phyloP scores from a whole-genome alignment of 2,888 invertebrate species.

The Plutella xylostella region DNA sequence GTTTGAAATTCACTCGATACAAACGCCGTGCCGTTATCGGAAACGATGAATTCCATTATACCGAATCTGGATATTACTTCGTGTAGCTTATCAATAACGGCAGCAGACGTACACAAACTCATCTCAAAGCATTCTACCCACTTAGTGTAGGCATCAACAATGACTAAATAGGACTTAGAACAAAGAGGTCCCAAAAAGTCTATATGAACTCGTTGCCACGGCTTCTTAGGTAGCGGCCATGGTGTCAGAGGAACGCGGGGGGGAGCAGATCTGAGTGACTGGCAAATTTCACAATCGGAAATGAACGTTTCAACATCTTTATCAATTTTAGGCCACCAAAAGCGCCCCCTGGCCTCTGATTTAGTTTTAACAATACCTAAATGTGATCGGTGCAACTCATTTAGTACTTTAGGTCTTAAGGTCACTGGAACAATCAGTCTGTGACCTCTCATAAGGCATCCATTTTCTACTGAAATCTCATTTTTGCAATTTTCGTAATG shows the following conservation, averaged over 20 bases:
- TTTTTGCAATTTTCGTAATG: too few species aligned
- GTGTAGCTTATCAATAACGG: not conserved
- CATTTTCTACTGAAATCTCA: not conserved
- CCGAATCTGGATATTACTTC: not conserved
- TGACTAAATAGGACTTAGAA: too few species aligned
- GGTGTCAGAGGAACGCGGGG: too few species aligned
- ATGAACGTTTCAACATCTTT: too few species aligned
- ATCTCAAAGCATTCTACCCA: not conserved
- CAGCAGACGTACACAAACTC: not conserved
- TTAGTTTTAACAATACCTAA: constrained; percentile 11
- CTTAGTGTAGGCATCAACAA: too few species aligned
- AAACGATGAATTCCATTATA: not conserved
- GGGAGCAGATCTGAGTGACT: too few species aligned
- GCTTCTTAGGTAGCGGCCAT: too few species aligned
- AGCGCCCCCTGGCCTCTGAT: too few species aligned
- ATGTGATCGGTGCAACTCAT: constrained; percentile 10
- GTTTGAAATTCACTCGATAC: not conserved
- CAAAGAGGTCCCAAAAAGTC: too few species aligned
- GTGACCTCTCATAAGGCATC: constrained; percentile 3
- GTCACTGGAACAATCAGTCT: not conserved
- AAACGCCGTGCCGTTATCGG: not conserved
- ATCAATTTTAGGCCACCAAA: too few species aligned
- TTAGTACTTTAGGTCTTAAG: constrained; percentile 1
- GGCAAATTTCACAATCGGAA: too few species aligned
- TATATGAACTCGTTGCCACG: too few species aligned